Evolutionary conservation across 2,113 vertebrate species (phyloP).

Genomic region (Hystrix cristata): DNA sequence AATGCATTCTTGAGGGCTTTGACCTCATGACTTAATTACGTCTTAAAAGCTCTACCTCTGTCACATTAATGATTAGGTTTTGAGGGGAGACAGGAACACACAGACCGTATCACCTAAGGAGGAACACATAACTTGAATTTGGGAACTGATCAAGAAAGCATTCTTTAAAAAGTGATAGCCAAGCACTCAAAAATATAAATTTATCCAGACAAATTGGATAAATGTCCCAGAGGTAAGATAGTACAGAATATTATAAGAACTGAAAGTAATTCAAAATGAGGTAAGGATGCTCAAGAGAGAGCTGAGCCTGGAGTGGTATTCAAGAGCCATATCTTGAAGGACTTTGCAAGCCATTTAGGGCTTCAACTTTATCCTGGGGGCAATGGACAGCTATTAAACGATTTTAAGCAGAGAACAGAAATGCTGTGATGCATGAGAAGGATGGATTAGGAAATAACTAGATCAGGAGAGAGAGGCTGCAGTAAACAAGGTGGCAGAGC

Average conservation of each 20-base stretch:
- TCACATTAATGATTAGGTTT: neutral
- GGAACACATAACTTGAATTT: neutral
- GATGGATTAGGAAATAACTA: neutral
- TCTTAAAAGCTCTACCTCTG: neutral
- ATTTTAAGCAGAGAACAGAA: neutral
- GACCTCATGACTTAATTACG: neutral
- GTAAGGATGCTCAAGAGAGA: conserved; percentile 22
- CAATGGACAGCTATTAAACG: neutral
- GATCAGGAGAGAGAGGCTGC: neutral
- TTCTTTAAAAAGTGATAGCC: conserved; percentile 19
- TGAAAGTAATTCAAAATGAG: conserved; percentile 33
- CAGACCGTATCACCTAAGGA: neutral
- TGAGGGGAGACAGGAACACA: neutral
- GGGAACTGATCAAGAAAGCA: conserved; percentile 23
- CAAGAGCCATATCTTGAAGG: neutral
- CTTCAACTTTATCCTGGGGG: conserved; percentile 50
- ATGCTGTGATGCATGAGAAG: neutral
- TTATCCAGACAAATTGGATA: conserved; percentile 65
- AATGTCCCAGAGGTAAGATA: conserved; percentile 45
- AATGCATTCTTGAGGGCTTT: neutral
- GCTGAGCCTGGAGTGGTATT: neutral
- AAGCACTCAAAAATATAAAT: conserved; percentile 21
- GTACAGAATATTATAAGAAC: neutral
- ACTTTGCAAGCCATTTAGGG: conserved; percentile 10
- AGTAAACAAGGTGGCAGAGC: neutral